These are phyloP conservation scores for Labeo catla DNA, from an alignment of 2,113 vertebrate species.

Conservation along the genomic window DNA sequence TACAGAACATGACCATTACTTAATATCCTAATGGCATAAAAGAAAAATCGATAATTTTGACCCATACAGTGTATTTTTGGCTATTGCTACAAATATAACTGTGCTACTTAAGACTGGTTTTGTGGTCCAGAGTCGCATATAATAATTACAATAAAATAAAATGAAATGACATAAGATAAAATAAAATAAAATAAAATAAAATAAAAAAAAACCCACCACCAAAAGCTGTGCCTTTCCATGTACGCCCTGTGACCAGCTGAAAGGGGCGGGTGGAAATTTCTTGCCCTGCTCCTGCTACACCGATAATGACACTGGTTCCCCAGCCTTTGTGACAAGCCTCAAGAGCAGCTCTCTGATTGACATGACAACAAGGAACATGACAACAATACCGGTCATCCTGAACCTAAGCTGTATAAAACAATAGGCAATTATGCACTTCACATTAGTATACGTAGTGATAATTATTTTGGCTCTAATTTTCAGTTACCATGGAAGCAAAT, in stretches of 20 bases:
- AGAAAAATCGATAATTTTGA: too few species aligned
- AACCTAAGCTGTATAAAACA: neutral
- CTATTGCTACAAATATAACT: too few species aligned
- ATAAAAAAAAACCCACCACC: conserved; percentile 75
- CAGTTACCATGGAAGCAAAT: neutral
- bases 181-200: neutral
- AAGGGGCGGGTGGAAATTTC: conserved; percentile 82
- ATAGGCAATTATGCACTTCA: neutral
- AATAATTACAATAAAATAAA: too few species aligned
- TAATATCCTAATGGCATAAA: too few species aligned
- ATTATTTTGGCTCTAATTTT: neutral
- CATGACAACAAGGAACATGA: neutral
- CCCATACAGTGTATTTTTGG: too few species aligned
- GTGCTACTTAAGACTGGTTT: too few species aligned
- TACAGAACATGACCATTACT: too few species aligned
- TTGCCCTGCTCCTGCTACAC: conserved; percentile 77
- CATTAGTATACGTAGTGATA: neutral
- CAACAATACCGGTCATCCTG: neutral
- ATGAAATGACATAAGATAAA: too few species aligned
- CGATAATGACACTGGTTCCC: conserved; percentile 84
- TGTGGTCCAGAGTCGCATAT: too few species aligned
- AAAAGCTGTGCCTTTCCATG: conserved; percentile 86
- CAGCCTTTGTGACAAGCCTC: conserved; percentile 82
- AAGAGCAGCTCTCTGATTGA: conserved; percentile 81
- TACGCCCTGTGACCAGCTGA: conserved; percentile 84